These are phyloP conservation scores for Oegoconia quadripuncta DNA, from an alignment of 2,888 invertebrate species.

Conservation along the genomic window DNA sequence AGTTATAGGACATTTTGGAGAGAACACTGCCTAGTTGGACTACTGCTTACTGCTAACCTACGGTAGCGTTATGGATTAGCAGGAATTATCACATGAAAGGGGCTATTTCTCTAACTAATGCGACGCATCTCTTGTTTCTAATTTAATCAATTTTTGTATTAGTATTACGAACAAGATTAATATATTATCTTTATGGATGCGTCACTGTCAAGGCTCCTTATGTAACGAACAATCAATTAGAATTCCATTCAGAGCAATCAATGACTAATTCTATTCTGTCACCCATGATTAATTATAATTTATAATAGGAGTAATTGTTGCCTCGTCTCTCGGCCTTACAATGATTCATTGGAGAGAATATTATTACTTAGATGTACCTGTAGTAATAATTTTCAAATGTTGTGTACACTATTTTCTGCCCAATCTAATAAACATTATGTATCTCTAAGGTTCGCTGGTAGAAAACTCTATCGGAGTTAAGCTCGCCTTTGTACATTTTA, in stretches of 20 bases:
- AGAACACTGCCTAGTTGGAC: too few relatives aligned
- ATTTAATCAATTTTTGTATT: not conserved
- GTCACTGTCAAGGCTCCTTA: slow-evolving; percentile 1
- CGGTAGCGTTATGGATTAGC: too few relatives aligned
- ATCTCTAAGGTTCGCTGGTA: too few relatives aligned
- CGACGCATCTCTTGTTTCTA: not conserved
- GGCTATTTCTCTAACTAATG: not conserved
- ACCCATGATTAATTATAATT: slow-evolving; percentile 41
- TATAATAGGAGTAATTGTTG: too few relatives aligned
- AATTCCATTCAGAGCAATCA: slow-evolving; percentile 23
- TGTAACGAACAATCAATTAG: slow-evolving; percentile 22
- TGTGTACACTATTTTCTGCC: too few relatives aligned
- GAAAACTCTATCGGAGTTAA: too few relatives aligned
- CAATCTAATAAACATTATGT: too few relatives aligned
- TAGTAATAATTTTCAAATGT: too few relatives aligned
- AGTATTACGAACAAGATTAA: not conserved
- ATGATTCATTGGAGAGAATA: slow-evolving; percentile 24
- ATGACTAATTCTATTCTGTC: slow-evolving; percentile 41
- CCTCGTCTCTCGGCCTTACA: slow-evolving; percentile 33
- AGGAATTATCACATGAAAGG: slow-evolving; percentile 4
- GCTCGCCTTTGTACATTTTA: too few relatives aligned
- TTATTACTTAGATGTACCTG: not conserved
- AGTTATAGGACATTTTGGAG: too few relatives aligned
- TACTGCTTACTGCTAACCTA: too few relatives aligned
- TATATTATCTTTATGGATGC: not conserved